Percentiles rank a stretch among this genome's conserved stretches.
Conservation (phyloP, 2,113 vertebrate species). For the Lasiurus borealis region DNA sequence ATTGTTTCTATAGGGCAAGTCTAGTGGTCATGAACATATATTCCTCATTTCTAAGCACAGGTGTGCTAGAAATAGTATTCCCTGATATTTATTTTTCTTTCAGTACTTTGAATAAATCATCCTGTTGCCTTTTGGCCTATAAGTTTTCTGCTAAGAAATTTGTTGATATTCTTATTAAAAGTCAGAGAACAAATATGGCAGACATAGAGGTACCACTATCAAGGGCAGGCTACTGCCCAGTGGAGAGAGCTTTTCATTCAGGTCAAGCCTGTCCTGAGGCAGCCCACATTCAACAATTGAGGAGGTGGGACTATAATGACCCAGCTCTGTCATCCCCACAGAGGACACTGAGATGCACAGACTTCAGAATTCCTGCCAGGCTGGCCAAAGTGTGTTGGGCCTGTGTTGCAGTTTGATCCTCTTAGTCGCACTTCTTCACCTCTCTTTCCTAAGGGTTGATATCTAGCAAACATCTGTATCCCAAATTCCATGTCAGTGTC, state of each 20-base stretch:
- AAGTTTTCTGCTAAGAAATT: neutral
- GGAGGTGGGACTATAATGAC: no score
- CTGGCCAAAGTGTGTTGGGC: neutral
- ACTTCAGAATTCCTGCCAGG: neutral
- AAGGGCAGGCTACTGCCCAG: no score
- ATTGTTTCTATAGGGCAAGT: neutral
- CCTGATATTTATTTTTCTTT: neutral
- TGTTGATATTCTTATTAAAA: neutral
- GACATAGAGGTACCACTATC: no score
- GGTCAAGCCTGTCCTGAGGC: neutral
- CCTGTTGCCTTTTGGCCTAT: neutral
- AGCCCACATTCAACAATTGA: neutral
- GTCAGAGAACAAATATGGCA: no score
- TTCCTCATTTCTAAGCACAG: neutral
- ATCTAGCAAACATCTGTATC: neutral
- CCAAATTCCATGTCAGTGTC: neutral
- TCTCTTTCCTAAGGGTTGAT: neutral
- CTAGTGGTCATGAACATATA: neutral
- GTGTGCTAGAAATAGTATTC: neutral
- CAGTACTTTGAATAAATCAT: neutral
- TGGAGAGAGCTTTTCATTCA: neutral
- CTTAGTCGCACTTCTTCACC: neutral
- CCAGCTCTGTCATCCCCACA: neutral
- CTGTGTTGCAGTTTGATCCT: neutral
- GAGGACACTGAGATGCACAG: neutral